Evolutionary conservation across 1,140 invertebrate genomes (phyloP).

Genomic region (Centruroides sculpturatus): DNA sequence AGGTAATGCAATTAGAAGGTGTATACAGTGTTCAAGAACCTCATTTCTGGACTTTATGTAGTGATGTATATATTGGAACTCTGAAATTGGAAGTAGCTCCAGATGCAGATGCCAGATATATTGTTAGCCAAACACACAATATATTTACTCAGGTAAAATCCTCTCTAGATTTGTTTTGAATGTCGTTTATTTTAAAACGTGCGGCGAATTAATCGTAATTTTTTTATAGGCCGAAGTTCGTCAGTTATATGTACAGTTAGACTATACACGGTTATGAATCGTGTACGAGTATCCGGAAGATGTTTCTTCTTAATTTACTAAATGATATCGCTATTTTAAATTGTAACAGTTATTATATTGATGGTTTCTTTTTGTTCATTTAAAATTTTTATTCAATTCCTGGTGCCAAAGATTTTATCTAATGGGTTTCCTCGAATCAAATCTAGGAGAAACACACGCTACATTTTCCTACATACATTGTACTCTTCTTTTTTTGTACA

Average conservation of each 20-base stretch:
- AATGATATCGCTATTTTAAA: too few species aligned
- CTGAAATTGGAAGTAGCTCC: slow-evolving; percentile 83
- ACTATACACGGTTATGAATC: slow-evolving; percentile 37
- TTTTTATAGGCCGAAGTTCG: slow-evolving; percentile 58
- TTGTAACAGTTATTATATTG: too few species aligned
- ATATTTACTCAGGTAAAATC: slow-evolving; percentile 55
- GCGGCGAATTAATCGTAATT: not conserved
- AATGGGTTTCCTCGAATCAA: too few species aligned
- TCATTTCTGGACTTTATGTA: slow-evolving; percentile 62
- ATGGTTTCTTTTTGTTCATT: too few species aligned
- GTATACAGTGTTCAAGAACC: slow-evolving; percentile 31
- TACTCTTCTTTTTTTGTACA: too few species aligned
- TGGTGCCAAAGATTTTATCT: too few species aligned
- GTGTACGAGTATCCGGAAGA: too few species aligned
- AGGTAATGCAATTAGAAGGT: slow-evolving; percentile 33
- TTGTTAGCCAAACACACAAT: slow-evolving; percentile 78
- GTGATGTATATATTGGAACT: slow-evolving; percentile 78
- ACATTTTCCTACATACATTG: too few species aligned
- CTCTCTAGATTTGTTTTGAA: not conserved
- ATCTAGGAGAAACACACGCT: too few species aligned
- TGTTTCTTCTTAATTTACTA: too few species aligned
- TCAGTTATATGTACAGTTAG: slow-evolving; percentile 81
- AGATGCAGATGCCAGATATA: slow-evolving; percentile 77
- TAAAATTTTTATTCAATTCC: too few species aligned
- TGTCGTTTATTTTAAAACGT: not conserved